A percentile compares a stretch with the other conserved stretches of the same genome.
These are phyloP conservation scores for Thunnus thynnus DNA, from an alignment of 2,113 vertebrate species.

Conservation along the genomic window DNA sequence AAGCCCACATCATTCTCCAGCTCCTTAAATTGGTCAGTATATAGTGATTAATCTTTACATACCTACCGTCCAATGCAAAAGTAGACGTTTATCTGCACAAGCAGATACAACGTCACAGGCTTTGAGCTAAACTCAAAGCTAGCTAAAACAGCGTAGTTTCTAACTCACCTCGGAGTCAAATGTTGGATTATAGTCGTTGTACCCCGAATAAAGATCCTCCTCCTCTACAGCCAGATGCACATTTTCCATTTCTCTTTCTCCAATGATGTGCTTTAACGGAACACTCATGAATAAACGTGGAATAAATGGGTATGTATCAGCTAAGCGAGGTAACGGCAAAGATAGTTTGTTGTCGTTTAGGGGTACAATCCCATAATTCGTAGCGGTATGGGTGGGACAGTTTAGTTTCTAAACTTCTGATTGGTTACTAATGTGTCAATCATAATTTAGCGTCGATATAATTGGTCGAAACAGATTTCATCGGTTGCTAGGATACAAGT, in stretches of 20 bases:
- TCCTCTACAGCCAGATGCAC: constrained; percentile 89
- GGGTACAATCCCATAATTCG: constrained; percentile 65
- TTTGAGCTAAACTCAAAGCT: neutral
- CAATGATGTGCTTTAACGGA: neutral
- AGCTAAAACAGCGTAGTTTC: neutral
- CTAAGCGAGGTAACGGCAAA: rapidly evolving
- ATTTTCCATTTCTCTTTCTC: constrained; percentile 89
- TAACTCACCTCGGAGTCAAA: constrained; percentile 93
- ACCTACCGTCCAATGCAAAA: neutral
- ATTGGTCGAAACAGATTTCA: constrained; percentile 56
- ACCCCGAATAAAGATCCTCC: constrained; percentile 97
- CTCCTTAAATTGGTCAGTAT: constrained; percentile 84
- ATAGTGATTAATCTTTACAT: neutral
- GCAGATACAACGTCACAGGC: neutral
- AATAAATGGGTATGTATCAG: neutral
- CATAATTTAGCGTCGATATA: rapidly evolving
- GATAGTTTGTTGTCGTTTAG: constrained; percentile 59
- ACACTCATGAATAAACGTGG: neutral
- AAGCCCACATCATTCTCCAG: constrained; percentile 94
- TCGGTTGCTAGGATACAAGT: constrained; percentile 81
- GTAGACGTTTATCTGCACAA: rapidly evolving
- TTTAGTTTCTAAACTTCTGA: neutral
- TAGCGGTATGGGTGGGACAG: constrained; percentile 30
- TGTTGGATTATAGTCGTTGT: constrained; percentile 96
- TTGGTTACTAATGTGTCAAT: constrained; percentile 57